phyloP scores from a whole-genome alignment of 2,797 vertebrate species.

The Channallabes apus region DNA sequence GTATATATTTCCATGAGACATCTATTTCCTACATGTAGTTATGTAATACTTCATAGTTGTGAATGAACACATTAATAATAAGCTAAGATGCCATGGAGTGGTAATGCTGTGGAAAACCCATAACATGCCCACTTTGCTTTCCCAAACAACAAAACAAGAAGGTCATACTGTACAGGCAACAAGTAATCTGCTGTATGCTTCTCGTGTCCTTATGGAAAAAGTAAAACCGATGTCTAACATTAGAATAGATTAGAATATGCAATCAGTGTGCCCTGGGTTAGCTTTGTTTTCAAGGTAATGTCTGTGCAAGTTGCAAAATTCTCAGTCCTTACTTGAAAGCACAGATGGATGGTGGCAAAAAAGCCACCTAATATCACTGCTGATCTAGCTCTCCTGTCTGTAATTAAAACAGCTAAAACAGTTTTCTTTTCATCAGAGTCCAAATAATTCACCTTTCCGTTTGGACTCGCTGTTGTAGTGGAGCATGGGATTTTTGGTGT shows the following conservation, averaged over 20 bases:
- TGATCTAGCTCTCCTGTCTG: conserved; percentile 37
- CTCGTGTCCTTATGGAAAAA: not conserved
- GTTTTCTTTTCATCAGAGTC: conserved; percentile 44
- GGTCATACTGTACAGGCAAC: too few relatives aligned
- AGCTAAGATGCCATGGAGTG: not conserved
- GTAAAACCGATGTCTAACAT: not conserved
- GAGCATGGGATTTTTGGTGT: conserved; percentile 60
- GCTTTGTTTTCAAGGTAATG: conserved; percentile 6
- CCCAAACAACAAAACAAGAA: not conserved
- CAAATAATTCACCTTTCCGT: conserved; percentile 56
- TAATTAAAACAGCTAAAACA: conserved; percentile 43
- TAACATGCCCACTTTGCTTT: not conserved
- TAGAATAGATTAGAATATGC: not conserved
- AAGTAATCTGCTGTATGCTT: not conserved
- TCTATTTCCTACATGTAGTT: not conserved
- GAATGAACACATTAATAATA: not conserved
- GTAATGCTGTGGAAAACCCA: not conserved
- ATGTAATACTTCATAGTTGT: not conserved
- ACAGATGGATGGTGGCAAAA: conserved; percentile 50
- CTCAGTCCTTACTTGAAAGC: not conserved
- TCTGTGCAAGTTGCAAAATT: not conserved
- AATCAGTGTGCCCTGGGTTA: not conserved
- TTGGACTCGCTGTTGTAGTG: conserved; percentile 45
- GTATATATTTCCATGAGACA: too few relatives aligned
- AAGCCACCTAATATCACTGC: conserved; percentile 23